Evolutionary conservation across 2,113 vertebrate species (phyloP).

Genomic region (Triplophysa rosa): DNA sequence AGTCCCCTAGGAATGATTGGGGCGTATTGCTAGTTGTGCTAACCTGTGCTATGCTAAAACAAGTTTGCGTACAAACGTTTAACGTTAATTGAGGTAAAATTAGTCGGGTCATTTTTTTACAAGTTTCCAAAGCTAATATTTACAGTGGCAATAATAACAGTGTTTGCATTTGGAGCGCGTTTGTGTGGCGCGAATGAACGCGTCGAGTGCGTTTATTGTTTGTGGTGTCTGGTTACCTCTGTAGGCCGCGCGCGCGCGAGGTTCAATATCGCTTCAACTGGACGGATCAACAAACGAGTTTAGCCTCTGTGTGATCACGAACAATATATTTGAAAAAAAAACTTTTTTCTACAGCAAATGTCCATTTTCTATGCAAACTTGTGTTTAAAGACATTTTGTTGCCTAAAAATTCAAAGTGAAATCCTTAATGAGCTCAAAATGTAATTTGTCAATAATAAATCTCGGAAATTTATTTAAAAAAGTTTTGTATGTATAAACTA

Average conservation of each 20-base stretch:
- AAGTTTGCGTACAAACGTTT: too few species aligned
- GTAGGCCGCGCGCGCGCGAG: constrained; percentile 4
- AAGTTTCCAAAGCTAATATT: background rate
- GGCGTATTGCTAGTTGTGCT: constrained; percentile 9
- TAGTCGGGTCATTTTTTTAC: background rate
- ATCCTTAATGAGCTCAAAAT: too few species aligned
- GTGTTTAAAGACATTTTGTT: too few species aligned
- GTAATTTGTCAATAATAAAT: too few species aligned
- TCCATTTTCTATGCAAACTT: too few species aligned
- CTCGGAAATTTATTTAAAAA: too few species aligned
- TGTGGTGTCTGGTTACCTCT: background rate
- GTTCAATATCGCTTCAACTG: background rate
- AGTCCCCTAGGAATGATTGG: background rate
- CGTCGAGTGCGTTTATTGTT: constrained; percentile 21
- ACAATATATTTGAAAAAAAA: too few species aligned
- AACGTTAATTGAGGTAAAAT: too few species aligned
- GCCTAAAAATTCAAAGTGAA: too few species aligned
- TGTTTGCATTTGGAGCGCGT: background rate
- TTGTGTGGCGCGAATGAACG: background rate
- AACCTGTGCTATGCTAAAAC: too few species aligned
- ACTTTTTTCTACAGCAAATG: too few species aligned
- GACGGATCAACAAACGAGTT: background rate
- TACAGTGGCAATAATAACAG: background rate
- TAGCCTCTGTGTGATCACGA: background rate
- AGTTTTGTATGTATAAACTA: too few species aligned